Evolutionary conservation across 2,888 invertebrate species (phyloP).

Genomic region (Agrotis segetum): DNA sequence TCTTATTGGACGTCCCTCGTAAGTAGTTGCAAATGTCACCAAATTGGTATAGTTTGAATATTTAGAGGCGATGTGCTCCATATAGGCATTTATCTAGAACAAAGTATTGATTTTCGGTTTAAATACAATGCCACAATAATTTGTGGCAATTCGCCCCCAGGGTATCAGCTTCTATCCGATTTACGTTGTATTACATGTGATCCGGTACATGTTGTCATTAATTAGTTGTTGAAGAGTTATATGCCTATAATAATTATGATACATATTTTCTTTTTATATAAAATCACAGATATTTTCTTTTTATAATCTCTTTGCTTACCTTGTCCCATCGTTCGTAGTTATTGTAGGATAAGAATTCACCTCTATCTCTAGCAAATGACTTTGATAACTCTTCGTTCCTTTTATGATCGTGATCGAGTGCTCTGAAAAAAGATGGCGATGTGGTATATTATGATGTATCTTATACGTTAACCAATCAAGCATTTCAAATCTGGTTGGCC

Average conservation of each 20-base stretch:
- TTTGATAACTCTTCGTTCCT: neutral
- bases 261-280: neutral
- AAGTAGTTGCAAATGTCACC: constrained; percentile 87
- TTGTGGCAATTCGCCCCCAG: no score
- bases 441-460: no score
- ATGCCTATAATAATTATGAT: no score
- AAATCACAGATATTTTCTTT: no score
- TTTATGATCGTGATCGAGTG: neutral
- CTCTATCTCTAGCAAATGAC: neutral
- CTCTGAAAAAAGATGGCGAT: neutral
- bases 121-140: no score
- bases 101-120: neutral
- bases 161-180: no score
- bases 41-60: constrained; percentile 87
- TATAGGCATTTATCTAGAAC: constrained; percentile 76
- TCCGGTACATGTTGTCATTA: no score
- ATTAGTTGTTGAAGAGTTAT: no score
- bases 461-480: neutral
- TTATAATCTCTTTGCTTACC: neutral
- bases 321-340: neutral
- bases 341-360: neutral
- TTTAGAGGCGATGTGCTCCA: constrained; percentile 79
- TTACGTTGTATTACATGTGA: no score
- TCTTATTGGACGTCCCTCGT: constrained; percentile 90
- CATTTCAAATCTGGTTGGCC: neutral